A percentile compares a stretch with the other conserved stretches of the same genome.
Conservation (phyloP, 2,797 vertebrate species). For the Galaxias olidus region DNA sequence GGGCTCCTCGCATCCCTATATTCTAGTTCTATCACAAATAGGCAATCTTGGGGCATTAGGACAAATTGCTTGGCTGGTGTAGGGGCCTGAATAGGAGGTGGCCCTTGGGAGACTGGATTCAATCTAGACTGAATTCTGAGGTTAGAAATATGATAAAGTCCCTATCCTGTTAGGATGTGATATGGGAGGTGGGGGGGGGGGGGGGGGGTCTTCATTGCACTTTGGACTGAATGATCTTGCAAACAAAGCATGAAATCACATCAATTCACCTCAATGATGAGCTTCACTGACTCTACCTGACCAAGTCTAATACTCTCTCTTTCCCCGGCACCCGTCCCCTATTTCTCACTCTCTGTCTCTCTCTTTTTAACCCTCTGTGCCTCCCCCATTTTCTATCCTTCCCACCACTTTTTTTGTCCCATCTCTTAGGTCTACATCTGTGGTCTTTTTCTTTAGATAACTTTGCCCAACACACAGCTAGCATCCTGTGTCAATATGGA, state of each 20-base stretch:
- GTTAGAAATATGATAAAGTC: constrained; percentile 83
- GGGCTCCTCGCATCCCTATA: constrained; percentile 53
- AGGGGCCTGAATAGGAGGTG: constrained; percentile 64
- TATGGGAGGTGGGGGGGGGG: constrained; percentile 55
- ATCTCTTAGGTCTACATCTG: neutral
- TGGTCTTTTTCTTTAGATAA: constrained; percentile 49
- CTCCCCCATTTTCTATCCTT: constrained; percentile 33
- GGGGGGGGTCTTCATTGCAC: constrained; percentile 81
- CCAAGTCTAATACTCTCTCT: constrained; percentile 70
- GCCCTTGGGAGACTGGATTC: constrained; percentile 74
- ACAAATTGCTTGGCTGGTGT: constrained; percentile 66
- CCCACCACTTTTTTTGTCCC: constrained; percentile 29
- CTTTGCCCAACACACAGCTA: constrained; percentile 61
- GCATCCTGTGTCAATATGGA: constrained; percentile 78
- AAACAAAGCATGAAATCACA: constrained; percentile 88
- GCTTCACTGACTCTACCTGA: constrained; percentile 78
- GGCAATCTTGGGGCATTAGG: constrained; percentile 75
- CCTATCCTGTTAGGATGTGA: constrained; percentile 77
- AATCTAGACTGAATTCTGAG: constrained; percentile 76
- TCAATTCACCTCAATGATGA: constrained; percentile 89
- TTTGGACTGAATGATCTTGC: constrained; percentile 83
- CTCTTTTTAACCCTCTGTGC: constrained; percentile 35
- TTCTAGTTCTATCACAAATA: constrained; percentile 69
- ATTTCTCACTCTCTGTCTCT: constrained; percentile 30
- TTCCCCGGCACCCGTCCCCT: constrained; percentile 48